phyloP scores from a whole-genome alignment of 2,113 vertebrate species.

The mouse (Mus musculus) region GRCm39 chr16:18881001-18881500 shows the following conservation, averaged over 20 bases:
- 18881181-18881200: not conserved
- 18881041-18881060: not conserved
- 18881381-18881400: not conserved
- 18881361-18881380: rapidly evolving
- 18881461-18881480: rapidly evolving
- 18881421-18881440: rapidly evolving
- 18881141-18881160: rapidly evolving
- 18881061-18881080: not conserved
- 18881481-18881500: rapidly evolving
- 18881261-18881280: rapidly evolving
- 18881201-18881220: not conserved
- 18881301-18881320: not conserved
- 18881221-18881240: not conserved
- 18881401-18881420: not conserved
- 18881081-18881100: not conserved
- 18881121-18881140: not conserved
- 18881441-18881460: rapidly evolving
- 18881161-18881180: too few species aligned
- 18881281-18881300: rapidly evolving
- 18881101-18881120: not conserved
- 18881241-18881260: not conserved
- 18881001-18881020: not conserved
- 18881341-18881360: rapidly evolving
- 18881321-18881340: rapidly evolving
- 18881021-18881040: not conserved